Evolutionary conservation across 1,140 invertebrate genomes (phyloP).

Genomic region (Calliphora vicina): DNA sequence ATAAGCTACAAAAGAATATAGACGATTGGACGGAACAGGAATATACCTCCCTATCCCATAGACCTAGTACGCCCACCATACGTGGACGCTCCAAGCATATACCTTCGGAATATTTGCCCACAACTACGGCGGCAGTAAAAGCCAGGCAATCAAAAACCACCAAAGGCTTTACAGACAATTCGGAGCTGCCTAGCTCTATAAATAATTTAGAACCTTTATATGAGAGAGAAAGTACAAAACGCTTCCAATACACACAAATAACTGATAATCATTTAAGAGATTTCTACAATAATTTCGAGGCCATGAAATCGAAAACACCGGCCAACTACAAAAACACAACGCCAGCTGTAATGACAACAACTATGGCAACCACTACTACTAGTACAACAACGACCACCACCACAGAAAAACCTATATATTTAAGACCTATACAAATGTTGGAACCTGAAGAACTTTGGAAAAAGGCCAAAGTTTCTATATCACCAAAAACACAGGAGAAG

Average conservation of each 20-base stretch:
- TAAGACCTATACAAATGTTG: conserved; percentile 1
- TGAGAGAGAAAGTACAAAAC: conserved; percentile 41
- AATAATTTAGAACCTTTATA: conserved; percentile 55
- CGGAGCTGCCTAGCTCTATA: conserved; percentile 49
- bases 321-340: no score
- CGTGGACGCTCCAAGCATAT: conserved; percentile 75
- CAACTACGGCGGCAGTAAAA: conserved; percentile 53
- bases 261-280: conserved; percentile 47
- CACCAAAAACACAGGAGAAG: conserved; percentile 76
- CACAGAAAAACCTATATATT: conserved; percentile 36
- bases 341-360: conserved; percentile 36
- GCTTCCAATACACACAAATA: conserved; percentile 46
- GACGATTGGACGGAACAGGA: conserved; percentile 85
- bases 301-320: background rate
- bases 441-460: conserved; percentile 68
- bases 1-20: conserved; percentile 80
- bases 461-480: conserved; percentile 72
- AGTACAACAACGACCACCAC: conserved; percentile 37
- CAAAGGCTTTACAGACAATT: conserved; percentile 35
- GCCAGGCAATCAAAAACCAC: conserved; percentile 56
- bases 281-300: background rate
- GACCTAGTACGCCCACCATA: conserved; percentile 67
- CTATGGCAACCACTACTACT: conserved; percentile 36
- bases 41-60: conserved; percentile 68
- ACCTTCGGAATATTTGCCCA: conserved; percentile 78